Percentiles rank a stretch among this genome's conserved stretches.
These are phyloP conservation scores for Parazoanthus swiftii DNA, from an alignment of 92 coral and sea anemone genomes.

Conservation along the genomic window DNA sequence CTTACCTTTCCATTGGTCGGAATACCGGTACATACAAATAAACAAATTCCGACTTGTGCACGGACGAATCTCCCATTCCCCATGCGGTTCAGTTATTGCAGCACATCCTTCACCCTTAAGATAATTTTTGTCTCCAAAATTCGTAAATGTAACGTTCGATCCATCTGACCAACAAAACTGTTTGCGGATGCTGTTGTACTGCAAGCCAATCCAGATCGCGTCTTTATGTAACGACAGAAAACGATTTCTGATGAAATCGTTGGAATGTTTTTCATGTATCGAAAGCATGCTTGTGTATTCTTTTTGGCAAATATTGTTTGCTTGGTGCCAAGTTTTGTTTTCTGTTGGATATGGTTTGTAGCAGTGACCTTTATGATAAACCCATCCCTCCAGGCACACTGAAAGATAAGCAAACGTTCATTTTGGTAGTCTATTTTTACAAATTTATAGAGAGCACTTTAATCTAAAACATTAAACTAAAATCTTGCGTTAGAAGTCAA, in stretches of 20 bases:
- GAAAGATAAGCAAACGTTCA: not conserved
- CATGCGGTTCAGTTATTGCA: not conserved
- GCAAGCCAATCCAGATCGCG: not conserved
- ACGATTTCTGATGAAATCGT: not conserved
- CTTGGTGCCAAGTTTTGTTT: not conserved
- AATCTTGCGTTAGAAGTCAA: too few species aligned
- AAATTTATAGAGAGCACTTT: too few species aligned
- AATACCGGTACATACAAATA: not conserved
- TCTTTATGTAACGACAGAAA: not conserved
- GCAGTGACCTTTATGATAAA: not conserved
- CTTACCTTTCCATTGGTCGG: not conserved
- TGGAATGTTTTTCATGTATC: not conserved
- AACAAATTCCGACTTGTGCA: not conserved
- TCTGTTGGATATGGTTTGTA: not conserved
- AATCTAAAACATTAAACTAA: too few species aligned
- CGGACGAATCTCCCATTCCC: not conserved
- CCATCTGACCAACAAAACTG: constrained; percentile 5
- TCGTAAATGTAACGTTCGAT: not conserved
- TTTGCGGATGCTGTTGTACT: not conserved
- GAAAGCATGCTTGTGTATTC: not conserved
- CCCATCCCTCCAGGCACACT: not conserved
- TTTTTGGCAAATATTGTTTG: not conserved
- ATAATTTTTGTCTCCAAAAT: not conserved
- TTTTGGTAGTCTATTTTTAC: too few species aligned
- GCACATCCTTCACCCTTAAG: not conserved